Percentiles rank a stretch among this genome's conserved stretches.
phyloP scores from a whole-genome alignment of 2,797 vertebrate genomes.

The Cyclopterus lumpus region DNA sequence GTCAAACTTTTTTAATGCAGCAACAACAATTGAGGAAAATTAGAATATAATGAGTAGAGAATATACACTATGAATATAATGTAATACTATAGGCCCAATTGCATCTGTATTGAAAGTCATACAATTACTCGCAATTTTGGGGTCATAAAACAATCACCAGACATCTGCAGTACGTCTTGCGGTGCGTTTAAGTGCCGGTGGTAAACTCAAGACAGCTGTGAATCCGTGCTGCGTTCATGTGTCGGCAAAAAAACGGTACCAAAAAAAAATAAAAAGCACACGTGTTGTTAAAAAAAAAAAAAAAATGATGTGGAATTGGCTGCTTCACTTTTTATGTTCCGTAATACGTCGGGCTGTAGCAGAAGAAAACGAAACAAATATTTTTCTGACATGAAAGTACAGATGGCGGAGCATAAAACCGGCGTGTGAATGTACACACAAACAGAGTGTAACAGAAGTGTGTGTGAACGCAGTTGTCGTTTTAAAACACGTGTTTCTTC shows the following conservation, averaged over 20 bases:
- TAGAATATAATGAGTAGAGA: too few species aligned
- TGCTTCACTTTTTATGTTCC: background rate
- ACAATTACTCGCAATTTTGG: background rate
- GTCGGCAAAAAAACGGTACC: too few species aligned
- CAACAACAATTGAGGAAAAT: too few species aligned
- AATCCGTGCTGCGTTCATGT: slow-evolving; percentile 10
- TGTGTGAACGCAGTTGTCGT: slow-evolving; percentile 10
- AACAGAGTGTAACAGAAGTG: background rate
- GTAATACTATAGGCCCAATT: too few species aligned
- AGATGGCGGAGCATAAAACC: background rate
- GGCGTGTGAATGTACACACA: background rate
- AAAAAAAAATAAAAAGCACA: background rate
- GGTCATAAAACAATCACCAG: background rate
- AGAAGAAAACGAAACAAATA: background rate
- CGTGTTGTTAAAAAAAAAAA: background rate
- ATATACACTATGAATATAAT: too few species aligned
- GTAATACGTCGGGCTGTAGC: background rate
- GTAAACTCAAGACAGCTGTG: background rate
- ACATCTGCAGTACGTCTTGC: slow-evolving; percentile 3
- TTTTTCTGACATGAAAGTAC: background rate
- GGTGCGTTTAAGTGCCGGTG: background rate
- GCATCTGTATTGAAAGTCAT: too few species aligned
- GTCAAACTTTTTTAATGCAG: too few species aligned
- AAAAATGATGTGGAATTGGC: background rate
- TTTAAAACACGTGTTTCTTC: background rate